Conservation (phyloP, 2,113 vertebrate species). For the Antennarius striatus region DNA sequence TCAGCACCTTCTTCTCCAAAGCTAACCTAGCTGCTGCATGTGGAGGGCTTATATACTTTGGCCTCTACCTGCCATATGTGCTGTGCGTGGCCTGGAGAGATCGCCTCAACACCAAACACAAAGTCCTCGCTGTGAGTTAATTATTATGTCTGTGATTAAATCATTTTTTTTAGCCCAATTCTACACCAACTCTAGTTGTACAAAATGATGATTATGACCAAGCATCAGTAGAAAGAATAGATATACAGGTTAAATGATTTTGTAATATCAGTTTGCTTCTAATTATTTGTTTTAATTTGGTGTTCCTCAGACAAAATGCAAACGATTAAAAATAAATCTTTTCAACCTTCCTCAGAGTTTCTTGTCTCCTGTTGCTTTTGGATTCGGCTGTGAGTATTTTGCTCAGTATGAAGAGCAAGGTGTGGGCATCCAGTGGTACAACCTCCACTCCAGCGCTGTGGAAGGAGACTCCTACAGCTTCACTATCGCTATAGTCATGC, state of each 20-base stretch:
- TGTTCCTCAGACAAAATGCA: not conserved
- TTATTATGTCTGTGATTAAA: not conserved
- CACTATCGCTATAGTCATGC: constrained; percentile 76
- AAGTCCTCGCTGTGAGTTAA: constrained; percentile 81
- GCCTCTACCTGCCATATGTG: constrained; percentile 88
- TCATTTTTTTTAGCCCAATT: not conserved
- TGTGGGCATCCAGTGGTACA: constrained; percentile 88
- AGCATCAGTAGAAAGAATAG: not conserved
- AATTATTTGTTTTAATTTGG: not conserved
- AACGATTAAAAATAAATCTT: not conserved
- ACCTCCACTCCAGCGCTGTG: constrained; percentile 78
- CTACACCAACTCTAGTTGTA: no score
- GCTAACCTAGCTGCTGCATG: constrained; percentile 92
- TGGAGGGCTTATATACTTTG: constrained; percentile 88
- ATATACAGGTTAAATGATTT: not conserved
- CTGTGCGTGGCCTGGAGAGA: constrained; percentile 90
- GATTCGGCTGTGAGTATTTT: constrained; percentile 91
- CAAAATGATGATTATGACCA: not conserved
- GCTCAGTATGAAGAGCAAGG: constrained; percentile 91
- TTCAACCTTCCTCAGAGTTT: constrained; percentile 80
- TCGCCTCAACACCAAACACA: constrained; percentile 75
- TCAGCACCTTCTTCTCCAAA: constrained; percentile 88
- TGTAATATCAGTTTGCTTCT: no score
- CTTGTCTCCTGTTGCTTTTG: constrained; percentile 91
- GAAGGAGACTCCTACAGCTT: constrained; percentile 86